Percentiles rank a stretch among this genome's conserved stretches.
phyloP scores from a whole-genome alignment of 1,140 invertebrate genomes.

The Temnothorax curvispinosus region DNA sequence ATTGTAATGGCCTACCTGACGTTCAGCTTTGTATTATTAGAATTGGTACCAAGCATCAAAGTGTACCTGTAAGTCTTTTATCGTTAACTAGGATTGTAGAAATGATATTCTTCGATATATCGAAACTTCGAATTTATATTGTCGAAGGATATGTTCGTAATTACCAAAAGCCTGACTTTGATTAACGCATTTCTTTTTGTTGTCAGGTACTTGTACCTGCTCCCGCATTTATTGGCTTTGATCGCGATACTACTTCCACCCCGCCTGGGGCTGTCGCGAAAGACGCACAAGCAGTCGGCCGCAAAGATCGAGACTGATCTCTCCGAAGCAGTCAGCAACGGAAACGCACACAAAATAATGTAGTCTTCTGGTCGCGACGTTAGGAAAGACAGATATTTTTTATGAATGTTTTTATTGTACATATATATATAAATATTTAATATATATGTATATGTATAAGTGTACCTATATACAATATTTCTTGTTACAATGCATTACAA shows the following conservation, averaged over 20 bases:
- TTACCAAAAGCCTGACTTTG: background rate
- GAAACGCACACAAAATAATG: constrained; percentile 71
- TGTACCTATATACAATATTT: constrained; percentile 63
- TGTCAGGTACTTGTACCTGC: constrained; percentile 87
- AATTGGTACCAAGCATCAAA: constrained; percentile 89
- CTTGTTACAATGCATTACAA: constrained; percentile 69
- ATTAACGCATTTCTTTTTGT: constrained; percentile 21
- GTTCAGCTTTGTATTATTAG: constrained; percentile 95
- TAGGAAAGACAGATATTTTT: constrained; percentile 72
- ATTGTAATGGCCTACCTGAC: constrained; percentile 94
- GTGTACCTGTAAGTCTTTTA: constrained; percentile 89
- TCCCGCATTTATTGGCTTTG: constrained; percentile 87
- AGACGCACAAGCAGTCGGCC: constrained; percentile 5
- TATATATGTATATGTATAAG: constrained; percentile 41
- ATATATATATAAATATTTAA: constrained; percentile 41
- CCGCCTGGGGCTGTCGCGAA: constrained; percentile 70
- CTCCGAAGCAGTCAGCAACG: constrained; percentile 64
- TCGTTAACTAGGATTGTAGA: background rate
- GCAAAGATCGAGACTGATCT: constrained; percentile 20
- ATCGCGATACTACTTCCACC: constrained; percentile 86
- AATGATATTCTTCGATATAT: background rate
- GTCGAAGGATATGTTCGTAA: background rate
- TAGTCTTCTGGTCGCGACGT: constrained; percentile 24
- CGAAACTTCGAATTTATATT: background rate
- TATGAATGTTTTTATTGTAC: constrained; percentile 70